Conservation (phyloP, 2,888 invertebrate species). For the Trimorus sp. region DNA sequence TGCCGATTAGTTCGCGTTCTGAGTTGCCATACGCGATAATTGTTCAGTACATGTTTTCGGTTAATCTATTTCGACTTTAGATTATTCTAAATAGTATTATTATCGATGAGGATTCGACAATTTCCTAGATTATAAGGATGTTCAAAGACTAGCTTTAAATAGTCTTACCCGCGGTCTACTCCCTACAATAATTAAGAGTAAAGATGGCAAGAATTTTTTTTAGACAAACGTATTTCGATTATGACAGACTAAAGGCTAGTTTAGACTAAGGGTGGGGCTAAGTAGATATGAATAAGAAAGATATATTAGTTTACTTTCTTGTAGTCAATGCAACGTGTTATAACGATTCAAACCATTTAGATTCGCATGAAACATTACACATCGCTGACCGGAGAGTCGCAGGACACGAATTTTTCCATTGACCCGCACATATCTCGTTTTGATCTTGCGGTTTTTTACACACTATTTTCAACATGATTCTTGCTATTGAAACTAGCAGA, state of each 20-base stretch:
- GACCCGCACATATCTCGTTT: no score
- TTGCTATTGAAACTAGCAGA: no score
- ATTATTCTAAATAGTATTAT: constrained; percentile 48
- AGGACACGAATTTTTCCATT: no score
- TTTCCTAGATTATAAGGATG: constrained; percentile 47
- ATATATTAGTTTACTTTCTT: no score
- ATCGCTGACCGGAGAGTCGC: no score
- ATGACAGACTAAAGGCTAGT: constrained; percentile 49
- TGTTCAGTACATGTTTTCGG: constrained; percentile 42
- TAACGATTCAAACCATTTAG: no score
- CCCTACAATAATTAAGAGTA: constrained; percentile 38
- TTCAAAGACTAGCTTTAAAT: constrained; percentile 55
- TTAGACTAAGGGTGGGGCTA: neutral
- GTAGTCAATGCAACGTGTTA: no score
- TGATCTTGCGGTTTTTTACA: no score
- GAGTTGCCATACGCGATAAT: constrained; percentile 57
- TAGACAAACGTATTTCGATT: constrained; percentile 41
- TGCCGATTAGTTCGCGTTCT: constrained; percentile 62
- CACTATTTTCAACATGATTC: no score
- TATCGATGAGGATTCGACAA: constrained; percentile 29
- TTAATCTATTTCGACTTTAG: constrained; percentile 26
- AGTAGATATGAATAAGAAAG: no score
- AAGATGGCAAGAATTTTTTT: constrained; percentile 36
- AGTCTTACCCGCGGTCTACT: constrained; percentile 54
- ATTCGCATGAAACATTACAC: no score